phyloP scores from a whole-genome alignment of 37 sponge, comb jelly and placozoan species.

The Corticium candelabrum region DNA sequence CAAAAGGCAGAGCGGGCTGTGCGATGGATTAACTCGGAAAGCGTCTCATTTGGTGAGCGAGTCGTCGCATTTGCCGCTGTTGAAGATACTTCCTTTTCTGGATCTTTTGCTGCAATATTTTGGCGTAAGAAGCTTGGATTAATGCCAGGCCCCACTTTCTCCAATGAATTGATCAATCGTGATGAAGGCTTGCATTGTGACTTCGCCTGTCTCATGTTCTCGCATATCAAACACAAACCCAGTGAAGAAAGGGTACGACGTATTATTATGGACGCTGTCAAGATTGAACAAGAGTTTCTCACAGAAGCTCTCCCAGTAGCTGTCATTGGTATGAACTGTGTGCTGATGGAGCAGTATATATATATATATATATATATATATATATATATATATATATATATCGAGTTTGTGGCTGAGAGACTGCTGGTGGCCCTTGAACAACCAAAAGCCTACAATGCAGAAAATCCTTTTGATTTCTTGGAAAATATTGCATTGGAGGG shows the following conservation, averaged over 20 bases:
- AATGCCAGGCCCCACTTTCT: conserved; percentile 97
- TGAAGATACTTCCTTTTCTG: conserved; percentile 98
- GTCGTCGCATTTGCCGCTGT: conserved; percentile 97
- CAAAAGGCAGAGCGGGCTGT: conserved; percentile 98
- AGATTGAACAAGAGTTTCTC: conserved; percentile 96
- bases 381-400: too few species aligned
- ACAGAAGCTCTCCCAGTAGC: conserved; percentile 84
- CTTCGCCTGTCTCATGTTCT: conserved; percentile 95
- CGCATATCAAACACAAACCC: conserved; percentile 77
- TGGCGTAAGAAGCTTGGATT: conserved; percentile 97
- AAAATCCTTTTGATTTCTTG: conserved; percentile 98
- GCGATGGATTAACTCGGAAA: conserved; percentile 78
- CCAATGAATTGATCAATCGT: conserved; percentile 95
- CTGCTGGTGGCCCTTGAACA: conserved; percentile 79
- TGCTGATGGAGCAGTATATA: conserved; percentile 82
- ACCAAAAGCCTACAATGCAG: conserved; percentile 81
- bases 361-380: too few species aligned
- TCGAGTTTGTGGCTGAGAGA: conserved; percentile 96
- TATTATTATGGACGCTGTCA: conserved; percentile 87
- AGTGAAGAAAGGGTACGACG: conserved; percentile 32
- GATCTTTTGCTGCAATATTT: conserved; percentile 97
- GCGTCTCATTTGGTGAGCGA: conserved; percentile 78
- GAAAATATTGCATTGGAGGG: conserved; percentile 98
- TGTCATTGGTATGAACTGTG: conserved; percentile 94
- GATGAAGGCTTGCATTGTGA: conserved; percentile 99